Evolutionary conservation across 2,113 vertebrate species (phyloP).

Genomic region (Varanus salvator): DNA sequence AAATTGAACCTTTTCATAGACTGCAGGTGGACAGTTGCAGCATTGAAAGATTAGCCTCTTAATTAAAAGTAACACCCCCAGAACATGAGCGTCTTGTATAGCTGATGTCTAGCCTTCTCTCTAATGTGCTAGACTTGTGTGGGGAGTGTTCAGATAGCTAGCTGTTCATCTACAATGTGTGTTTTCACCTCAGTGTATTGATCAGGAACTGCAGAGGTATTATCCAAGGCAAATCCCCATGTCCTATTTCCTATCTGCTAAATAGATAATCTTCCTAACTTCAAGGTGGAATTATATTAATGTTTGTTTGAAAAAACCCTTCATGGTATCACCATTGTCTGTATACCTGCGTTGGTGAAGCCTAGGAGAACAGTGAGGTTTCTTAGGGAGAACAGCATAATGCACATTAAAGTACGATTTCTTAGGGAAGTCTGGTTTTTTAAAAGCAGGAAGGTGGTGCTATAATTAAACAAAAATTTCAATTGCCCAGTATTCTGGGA

Average conservation of each 20-base stretch:
- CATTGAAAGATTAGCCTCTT: not conserved
- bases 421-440: not conserved
- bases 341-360: too few relatives aligned
- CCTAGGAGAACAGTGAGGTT: too few relatives aligned
- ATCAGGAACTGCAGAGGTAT: not conserved
- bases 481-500: not conserved
- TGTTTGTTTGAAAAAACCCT: too few relatives aligned
- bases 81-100: not conserved
- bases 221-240: not conserved
- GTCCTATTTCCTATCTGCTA: too few relatives aligned
- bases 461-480: not conserved
- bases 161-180: not conserved
- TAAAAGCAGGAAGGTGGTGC: not conserved
- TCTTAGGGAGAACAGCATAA: too few relatives aligned
- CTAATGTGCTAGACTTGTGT: not conserved
- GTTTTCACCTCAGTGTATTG: not conserved
- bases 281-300: too few relatives aligned
- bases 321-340: too few relatives aligned
- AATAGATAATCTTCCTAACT: too few relatives aligned
- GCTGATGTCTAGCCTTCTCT: not conserved
- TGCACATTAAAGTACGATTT: too few relatives aligned
- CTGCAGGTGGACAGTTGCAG: not conserved
- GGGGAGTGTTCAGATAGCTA: not conserved
- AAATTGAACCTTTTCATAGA: not conserved
- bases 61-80: not conserved